Conservation (phyloP, 2,797 vertebrate species). For the Hydrophis major region DNA sequence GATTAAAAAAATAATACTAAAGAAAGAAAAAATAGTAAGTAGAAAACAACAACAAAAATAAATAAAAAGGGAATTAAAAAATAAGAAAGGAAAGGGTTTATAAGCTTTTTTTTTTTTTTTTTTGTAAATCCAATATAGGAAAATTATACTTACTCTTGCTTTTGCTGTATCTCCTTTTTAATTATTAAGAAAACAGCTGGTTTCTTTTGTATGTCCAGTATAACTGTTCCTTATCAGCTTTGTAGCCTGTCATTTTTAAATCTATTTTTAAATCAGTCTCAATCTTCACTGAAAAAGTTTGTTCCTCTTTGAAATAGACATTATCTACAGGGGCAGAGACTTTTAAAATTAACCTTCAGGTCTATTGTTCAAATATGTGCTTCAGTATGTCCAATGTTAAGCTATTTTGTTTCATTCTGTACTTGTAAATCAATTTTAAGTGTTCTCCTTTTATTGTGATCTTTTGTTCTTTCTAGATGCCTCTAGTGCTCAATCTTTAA, state of each 20-base stretch:
- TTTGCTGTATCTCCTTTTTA: neutral
- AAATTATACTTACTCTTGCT: neutral
- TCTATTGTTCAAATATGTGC: neutral
- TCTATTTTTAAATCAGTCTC: neutral
- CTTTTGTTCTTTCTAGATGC: neutral
- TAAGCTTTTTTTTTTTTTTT: neutral
- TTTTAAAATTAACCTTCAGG: neutral
- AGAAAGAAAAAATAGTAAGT: neutral
- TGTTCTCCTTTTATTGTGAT: neutral
- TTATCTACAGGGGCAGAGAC: neutral
- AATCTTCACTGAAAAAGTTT: neutral
- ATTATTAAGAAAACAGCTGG: neutral
- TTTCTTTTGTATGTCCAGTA: neutral
- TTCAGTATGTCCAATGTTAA: neutral
- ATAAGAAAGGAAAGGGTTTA: neutral
- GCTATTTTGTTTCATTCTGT: neutral
- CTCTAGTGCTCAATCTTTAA: neutral
- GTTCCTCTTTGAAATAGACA: neutral
- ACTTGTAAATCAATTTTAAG: neutral
- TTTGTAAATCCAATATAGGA: neutral
- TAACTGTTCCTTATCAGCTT: neutral
- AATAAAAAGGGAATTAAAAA: neutral
- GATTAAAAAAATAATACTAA: neutral
- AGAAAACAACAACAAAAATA: neutral
- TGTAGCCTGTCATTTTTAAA: neutral